Evolutionary conservation across 2,888 invertebrate species (phyloP), one percentile per base, ranked within the genome.

Genomic region (Pimpla rufipes): DNA sequence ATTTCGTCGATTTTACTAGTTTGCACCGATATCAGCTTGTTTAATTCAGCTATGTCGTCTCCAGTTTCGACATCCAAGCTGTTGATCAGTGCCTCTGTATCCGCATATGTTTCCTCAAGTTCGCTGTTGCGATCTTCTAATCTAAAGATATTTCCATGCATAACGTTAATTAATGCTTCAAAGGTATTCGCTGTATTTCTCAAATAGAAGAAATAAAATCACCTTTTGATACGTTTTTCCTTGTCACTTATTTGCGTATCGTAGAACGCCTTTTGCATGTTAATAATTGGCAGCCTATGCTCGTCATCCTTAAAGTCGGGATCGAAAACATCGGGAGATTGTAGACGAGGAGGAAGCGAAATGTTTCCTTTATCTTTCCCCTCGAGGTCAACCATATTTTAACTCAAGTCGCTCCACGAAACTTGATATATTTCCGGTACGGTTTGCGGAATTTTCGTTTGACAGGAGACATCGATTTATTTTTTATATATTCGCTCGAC

Each of bases 241-340:
- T 85, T 85, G 59, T 90, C 90, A 7, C 76, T 67, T 18, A 92
- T 89, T 71, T 85, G 79, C 50, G 88, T 68, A 40, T 89, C 85
- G 57, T 92, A 92, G 16, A 90, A 83, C 10, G 89, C 85, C 40
- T 16, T 89, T 87, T 93, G 91, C 79, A 88, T 87, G 78, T 92
- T 91, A 29, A 90, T 74, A 55, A 91, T 91, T 29, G 84, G 78
- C 50, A 85, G 29, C 0, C 57, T 59, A 7, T 82, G 62, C 7
- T 84, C 71, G n/a, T 85, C 47, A 6, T 68, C 55, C n/a, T 59
- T 57, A 62, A 81, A 47, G 66, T 83, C 59, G 6, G 55, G 50
- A 29, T 85, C 81, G 0, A 59, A 70, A 73, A 85, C 45, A 55
- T 87, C 81, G 3, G 86, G 87, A 8, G 88, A 81, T 78, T 89